A percentile compares a stretch with the other conserved stretches of the same genome.
phyloP scores from a whole-genome alignment of 1,140 invertebrate species.

The Drosophila sechellia region DNA sequence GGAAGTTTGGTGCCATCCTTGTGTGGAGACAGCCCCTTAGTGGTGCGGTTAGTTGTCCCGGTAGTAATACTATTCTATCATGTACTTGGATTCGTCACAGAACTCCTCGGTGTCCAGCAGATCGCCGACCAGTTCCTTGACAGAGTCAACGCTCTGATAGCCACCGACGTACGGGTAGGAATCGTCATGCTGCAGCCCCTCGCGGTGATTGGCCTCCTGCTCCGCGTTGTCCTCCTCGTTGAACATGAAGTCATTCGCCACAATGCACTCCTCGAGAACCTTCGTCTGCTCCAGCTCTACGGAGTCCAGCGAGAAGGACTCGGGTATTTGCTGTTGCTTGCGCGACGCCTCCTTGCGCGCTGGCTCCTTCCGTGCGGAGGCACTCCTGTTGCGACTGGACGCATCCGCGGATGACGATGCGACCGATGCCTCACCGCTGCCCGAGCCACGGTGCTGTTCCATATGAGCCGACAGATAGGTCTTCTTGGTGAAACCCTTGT shows the following conservation, averaged over 20 bases:
- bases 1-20: not conserved
- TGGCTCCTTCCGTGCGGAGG: not conserved
- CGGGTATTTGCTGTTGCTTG: constrained; percentile 26
- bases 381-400: not conserved
- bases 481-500: constrained; percentile 83
- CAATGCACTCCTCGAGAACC: constrained; percentile 74
- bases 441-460: constrained; percentile 59
- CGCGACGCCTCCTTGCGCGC: constrained; percentile 17
- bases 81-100: constrained; percentile 60
- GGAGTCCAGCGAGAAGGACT: constrained; percentile 19
- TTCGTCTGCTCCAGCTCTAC: constrained; percentile 54
- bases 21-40: not conserved
- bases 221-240: constrained; percentile 51
- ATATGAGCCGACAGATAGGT: constrained; percentile 74
- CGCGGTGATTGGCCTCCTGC: constrained; percentile 34
- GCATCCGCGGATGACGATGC: not conserved
- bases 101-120: constrained; percentile 62
- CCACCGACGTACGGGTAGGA: constrained; percentile 33
- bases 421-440: not conserved
- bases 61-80: constrained; percentile 63
- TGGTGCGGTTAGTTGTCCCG: not conserved
- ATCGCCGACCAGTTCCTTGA: constrained; percentile 59
- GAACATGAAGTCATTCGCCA: constrained; percentile 74
- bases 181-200: constrained; percentile 40
- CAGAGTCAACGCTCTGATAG: constrained; percentile 47